Conservation (phyloP, 2,113 vertebrate genomes). For the Microtus pennsylvanicus region DNA sequence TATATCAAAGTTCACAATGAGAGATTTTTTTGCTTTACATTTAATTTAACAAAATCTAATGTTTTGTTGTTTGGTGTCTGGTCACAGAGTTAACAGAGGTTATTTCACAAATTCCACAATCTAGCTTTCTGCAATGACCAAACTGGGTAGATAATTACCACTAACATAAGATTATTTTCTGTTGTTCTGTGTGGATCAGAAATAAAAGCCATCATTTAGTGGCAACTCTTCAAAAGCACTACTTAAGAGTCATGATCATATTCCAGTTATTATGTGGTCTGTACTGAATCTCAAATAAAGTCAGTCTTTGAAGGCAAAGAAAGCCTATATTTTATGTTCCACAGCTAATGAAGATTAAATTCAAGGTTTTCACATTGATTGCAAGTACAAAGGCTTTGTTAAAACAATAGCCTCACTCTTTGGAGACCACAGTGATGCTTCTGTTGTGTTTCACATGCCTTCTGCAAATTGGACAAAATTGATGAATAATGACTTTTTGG, state of each 20-base stretch:
- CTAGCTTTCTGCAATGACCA: conserved; percentile 40
- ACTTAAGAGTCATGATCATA: conserved; percentile 65
- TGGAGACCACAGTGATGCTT: conserved; percentile 53
- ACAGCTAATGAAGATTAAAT: conserved; percentile 74
- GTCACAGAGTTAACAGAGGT: background rate
- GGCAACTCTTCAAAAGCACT: conserved; percentile 68
- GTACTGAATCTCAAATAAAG: conserved; percentile 64
- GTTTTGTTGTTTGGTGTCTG: background rate
- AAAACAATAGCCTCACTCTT: conserved; percentile 73
- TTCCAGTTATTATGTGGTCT: conserved; percentile 67
- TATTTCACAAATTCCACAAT: conserved; percentile 36
- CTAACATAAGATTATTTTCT: conserved; percentile 28
- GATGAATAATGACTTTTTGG: conserved; percentile 73
- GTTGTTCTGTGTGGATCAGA: conserved; percentile 47
- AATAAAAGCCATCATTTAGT: conserved; percentile 73
- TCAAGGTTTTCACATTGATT: conserved; percentile 69
- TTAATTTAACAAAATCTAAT: conserved; percentile 22
- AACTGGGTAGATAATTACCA: conserved; percentile 43
- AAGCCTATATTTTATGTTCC: conserved; percentile 57
- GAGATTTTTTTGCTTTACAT: background rate
- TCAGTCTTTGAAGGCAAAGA: conserved; percentile 72
- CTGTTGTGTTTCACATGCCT: conserved; percentile 53
- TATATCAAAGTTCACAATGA: background rate
- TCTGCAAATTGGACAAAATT: conserved; percentile 63
- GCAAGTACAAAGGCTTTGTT: conserved; percentile 69